Evolutionary conservation across 2,888 invertebrate genomes (phyloP).

Genomic region (Dryobotodes eremita): DNA sequence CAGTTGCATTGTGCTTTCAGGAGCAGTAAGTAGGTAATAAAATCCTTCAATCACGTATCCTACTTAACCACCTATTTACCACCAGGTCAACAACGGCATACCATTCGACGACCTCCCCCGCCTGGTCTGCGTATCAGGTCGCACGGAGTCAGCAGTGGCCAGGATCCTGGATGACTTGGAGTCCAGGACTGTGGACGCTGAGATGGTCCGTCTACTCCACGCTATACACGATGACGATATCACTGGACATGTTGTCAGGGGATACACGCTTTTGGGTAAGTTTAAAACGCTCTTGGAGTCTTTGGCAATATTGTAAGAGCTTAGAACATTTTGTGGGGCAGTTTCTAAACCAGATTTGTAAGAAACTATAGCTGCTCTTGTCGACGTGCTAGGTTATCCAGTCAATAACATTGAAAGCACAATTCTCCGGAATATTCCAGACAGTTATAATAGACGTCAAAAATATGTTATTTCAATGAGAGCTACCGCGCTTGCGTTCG

Average conservation of each 20-base stretch:
- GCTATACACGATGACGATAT: conserved; percentile 91
- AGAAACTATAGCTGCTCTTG: neutral
- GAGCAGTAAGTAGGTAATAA: neutral
- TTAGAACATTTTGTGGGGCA: neutral
- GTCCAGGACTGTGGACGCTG: conserved; percentile 91
- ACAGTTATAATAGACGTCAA: neutral
- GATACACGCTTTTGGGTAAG: conserved; percentile 92
- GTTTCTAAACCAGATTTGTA: neutral
- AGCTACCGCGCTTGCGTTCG: too few relatives aligned
- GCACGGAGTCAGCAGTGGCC: conserved; percentile 94
- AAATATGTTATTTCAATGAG: neutral
- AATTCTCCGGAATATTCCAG: too few relatives aligned
- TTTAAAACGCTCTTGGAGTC: neutral
- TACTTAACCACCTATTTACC: neutral
- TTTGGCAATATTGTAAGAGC: neutral
- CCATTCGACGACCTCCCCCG: conserved; percentile 93
- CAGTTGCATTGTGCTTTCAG: neutral
- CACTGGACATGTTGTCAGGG: conserved; percentile 93
- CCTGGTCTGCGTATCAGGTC: conserved; percentile 94
- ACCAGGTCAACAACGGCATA: conserved; percentile 90
- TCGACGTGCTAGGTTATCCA: too few relatives aligned
- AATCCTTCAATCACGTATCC: too few relatives aligned
- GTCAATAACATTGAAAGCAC: neutral
- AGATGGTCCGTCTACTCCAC: conserved; percentile 91
- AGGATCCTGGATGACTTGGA: conserved; percentile 92